Conservation (phyloP, 1,140 invertebrate genomes). For the Augochlora pura region DNA sequence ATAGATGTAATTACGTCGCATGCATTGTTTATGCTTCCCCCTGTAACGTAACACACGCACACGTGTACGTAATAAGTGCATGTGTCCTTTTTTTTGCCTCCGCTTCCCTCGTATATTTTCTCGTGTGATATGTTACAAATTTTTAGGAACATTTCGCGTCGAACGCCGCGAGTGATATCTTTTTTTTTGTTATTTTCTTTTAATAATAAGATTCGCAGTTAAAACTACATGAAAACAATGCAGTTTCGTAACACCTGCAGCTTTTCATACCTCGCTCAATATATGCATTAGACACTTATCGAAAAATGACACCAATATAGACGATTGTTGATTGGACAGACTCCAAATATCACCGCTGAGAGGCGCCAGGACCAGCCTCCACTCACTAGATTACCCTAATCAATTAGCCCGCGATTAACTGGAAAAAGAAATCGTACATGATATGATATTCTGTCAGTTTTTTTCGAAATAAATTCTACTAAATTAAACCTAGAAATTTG, state of each 20-base stretch:
- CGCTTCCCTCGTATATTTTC: conserved; percentile 1
- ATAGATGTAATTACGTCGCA: conserved; percentile 11
- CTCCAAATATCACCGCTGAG: conserved; percentile 75
- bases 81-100: neutral
- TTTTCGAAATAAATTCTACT: no score
- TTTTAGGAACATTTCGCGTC: conserved; percentile 79
- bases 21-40: neutral
- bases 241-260: conserved; percentile 61
- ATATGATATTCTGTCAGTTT: no score
- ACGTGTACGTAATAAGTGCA: conserved; percentile 45
- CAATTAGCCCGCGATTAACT: no score
- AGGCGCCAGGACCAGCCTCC: conserved; percentile 63
- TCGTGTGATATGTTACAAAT: conserved; percentile 78
- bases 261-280: conserved; percentile 70
- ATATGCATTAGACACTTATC: conserved; percentile 79
- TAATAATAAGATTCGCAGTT: conserved; percentile 63
- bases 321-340: conserved; percentile 78
- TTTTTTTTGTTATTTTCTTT: neutral
- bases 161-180: conserved; percentile 70
- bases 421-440: no score
- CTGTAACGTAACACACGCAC: neutral
- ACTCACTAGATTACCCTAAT: neutral
- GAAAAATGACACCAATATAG: conserved; percentile 79
- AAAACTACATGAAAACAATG: conserved; percentile 73
- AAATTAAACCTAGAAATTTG: no score